A percentile compares a stretch with the other conserved stretches of the same genome.
These are phyloP conservation scores for Halesus radiatus DNA, from an alignment of 1,140 invertebrate genomes.

Conservation along the genomic window DNA sequence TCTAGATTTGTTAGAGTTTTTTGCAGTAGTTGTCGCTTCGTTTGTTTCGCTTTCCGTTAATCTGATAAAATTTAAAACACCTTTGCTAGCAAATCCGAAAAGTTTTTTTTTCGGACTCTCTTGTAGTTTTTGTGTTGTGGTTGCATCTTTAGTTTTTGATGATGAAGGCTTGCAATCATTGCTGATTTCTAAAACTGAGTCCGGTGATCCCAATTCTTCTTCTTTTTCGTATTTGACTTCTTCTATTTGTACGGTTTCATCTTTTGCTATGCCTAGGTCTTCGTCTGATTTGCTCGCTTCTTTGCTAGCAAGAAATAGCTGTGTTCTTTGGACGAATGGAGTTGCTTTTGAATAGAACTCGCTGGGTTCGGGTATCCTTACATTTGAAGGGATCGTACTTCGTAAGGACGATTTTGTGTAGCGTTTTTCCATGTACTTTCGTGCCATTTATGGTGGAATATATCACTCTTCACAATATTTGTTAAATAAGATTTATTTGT, in stretches of 20 bases:
- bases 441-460: constrained; percentile 62
- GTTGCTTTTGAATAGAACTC: constrained; percentile 70
- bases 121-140: constrained; percentile 18
- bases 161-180: constrained; percentile 33
- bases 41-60: constrained; percentile 34
- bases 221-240: neutral
- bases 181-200: constrained; percentile 47
- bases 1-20: constrained; percentile 31
- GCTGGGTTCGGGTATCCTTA: constrained; percentile 66
- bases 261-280: constrained; percentile 59
- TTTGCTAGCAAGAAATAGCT: constrained; percentile 64
- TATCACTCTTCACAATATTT: neutral
- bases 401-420: constrained; percentile 66
- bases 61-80: constrained; percentile 45
- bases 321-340: constrained; percentile 68
- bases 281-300: constrained; percentile 54
- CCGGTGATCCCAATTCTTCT: constrained; percentile 45
- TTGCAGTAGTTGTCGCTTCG: neutral
- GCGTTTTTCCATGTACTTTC: constrained; percentile 70
- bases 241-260: neutral
- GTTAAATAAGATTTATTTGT: too few relatives aligned
- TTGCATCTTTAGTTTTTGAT: constrained; percentile 18
- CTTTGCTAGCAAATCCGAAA: constrained; percentile 17
- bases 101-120: constrained; percentile 46
- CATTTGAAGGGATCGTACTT: constrained; percentile 65